phyloP scores from a whole-genome alignment of 2,888 invertebrate genomes.

The Timema cristinae region DNA sequence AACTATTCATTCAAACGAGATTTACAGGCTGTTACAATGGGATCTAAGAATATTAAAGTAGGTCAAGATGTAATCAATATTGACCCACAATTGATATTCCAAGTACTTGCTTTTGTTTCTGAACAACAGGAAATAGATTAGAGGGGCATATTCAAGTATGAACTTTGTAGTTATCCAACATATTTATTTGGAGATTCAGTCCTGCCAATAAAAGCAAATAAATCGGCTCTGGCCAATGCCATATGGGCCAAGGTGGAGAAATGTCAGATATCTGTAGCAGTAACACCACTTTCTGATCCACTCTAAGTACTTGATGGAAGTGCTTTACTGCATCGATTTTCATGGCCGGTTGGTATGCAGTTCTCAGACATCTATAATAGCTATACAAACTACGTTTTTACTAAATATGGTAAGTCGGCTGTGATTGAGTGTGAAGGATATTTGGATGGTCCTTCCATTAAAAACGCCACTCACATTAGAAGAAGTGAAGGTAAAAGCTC shows the following conservation, averaged over 20 bases:
- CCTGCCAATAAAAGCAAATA: not conserved
- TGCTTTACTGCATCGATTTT: not conserved
- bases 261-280: not conserved
- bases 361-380: not conserved
- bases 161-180: conserved; percentile 1
- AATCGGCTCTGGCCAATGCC: no score
- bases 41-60: no score
- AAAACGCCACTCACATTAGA: no score
- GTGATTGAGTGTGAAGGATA: no score
- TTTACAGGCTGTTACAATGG: no score
- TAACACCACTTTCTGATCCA: not conserved
- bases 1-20: no score
- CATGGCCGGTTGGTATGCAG: not conserved
- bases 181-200: not conserved
- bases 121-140: not conserved
- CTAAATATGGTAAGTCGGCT: no score
- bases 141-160: not conserved
- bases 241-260: not conserved
- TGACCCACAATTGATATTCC: not conserved
- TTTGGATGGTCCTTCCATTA: no score
- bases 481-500: no score
- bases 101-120: not conserved
- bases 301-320: not conserved
- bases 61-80: no score
- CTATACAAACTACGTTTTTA: not conserved